Base-by-base conservation (phyloP, 2,888 invertebrate species). In the Heliconius cydno region DNA sequence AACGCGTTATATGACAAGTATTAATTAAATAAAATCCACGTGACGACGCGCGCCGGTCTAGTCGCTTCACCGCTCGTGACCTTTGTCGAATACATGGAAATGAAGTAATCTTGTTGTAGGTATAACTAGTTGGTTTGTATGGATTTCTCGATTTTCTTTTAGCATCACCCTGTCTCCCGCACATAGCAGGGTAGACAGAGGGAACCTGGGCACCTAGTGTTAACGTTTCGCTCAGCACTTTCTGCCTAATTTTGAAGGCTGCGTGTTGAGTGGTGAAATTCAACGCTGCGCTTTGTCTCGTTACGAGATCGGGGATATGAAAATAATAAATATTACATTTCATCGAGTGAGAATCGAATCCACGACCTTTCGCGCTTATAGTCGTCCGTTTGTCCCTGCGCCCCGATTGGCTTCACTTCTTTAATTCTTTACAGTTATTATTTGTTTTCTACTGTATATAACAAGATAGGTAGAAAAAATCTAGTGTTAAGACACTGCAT, bases 41-140 rank as follows among this genome's bases (percentile, higher is more conserved):
- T 95, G 80, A 98, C 95, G 84, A 97, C 79, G 6, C 74, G 60
- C 60, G 41, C 3, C 98, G 91, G 85, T 97, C 96, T 0, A 91
- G 85, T 97, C 96, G 0, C 97, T 96, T 12, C 97, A 81, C 96
- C 96, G 88, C 97, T 98, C 84, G 92, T 99, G 99, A 15, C 96
- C 94, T 3, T 94, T 95, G 67, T 96, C 96, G 89, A 98, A 98
- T 57, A 96, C 95, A 85, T 97, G 96, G 91, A 98, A 97, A 84
- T 97, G 96, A 22, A 98, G 80, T 0, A 90, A 96, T 9, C 96
- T 96, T 81, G 96, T 95, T 41, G 91, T 86, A 41, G 93, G n/a
- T 63, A 65, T 28, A 6, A 13, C 28, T 65, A 15, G 65, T 7
- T 6, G 3, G 6, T 70, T 25, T 15, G 19, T 70, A 70, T 25